Percentiles rank a stretch among this genome's conserved stretches.
These are phyloP conservation scores for Scolopax rusticola DNA, from an alignment of 2,797 vertebrate genomes.

Conservation along the genomic window DNA sequence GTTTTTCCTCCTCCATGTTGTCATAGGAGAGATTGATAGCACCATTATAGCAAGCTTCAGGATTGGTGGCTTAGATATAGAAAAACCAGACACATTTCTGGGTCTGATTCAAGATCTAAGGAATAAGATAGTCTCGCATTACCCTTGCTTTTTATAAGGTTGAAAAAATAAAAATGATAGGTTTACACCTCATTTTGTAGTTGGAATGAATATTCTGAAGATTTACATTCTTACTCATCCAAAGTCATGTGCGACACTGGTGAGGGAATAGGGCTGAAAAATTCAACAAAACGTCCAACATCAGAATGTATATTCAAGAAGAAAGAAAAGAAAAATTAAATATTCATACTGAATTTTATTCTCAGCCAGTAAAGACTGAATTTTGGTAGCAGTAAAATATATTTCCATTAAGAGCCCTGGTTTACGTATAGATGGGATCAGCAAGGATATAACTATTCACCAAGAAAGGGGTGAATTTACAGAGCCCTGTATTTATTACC, in stretches of 20 bases:
- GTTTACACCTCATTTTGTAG: not conserved
- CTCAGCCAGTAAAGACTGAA: not conserved
- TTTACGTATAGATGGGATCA: not conserved
- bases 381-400: not conserved
- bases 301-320: not conserved
- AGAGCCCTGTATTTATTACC: not conserved
- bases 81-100: constrained; percentile 10
- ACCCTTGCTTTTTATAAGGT: not conserved
- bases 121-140: not conserved
- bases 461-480: not conserved
- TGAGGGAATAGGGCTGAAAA: not conserved
- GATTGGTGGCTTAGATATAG: not conserved
- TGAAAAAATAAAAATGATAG: not conserved
- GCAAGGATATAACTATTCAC: not conserved
- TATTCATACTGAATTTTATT: not conserved
- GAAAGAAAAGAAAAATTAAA: not conserved
- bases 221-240: not conserved
- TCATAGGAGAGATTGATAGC: constrained; percentile 39
- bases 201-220: not conserved
- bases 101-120: constrained; percentile 18
- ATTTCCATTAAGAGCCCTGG: not conserved
- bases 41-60: constrained; percentile 15
- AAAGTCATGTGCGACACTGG: not conserved
- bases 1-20: constrained; percentile 26
- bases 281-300: not conserved